A percentile compares a stretch with the other conserved stretches of the same genome.
These are phyloP conservation scores for Dasypolia templi DNA, from an alignment of 2,888 invertebrate genomes.

Conservation along the genomic window DNA sequence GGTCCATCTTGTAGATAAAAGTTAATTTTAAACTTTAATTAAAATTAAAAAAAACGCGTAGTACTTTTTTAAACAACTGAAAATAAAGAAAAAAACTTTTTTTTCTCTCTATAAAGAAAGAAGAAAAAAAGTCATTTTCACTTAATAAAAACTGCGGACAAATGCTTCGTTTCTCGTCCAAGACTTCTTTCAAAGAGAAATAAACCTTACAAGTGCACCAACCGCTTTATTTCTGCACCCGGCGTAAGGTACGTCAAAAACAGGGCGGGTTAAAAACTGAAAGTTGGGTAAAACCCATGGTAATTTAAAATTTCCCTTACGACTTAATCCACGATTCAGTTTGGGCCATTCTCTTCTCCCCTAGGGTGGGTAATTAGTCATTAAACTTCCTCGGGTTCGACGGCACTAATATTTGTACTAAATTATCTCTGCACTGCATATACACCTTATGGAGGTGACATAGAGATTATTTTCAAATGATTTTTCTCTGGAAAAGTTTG, in stretches of 20 bases:
- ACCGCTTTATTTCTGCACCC: slow-evolving; percentile 9
- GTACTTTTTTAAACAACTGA: background rate
- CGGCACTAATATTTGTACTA: slow-evolving; percentile 52
- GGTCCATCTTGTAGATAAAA: background rate
- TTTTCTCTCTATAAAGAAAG: background rate
- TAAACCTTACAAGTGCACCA: slow-evolving; percentile 19
- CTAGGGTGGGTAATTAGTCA: slow-evolving; percentile 70
- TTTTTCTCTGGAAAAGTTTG: slow-evolving; percentile 19
- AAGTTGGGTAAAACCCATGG: slow-evolving; percentile 24
- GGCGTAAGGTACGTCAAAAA: slow-evolving; percentile 8
- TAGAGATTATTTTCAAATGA: slow-evolving; percentile 21
- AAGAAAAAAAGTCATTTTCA: no score
- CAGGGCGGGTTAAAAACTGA: background rate
- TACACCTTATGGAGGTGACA: background rate
- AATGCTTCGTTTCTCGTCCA: background rate
- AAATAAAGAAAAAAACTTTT: background rate
- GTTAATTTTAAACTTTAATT: background rate
- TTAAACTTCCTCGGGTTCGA: slow-evolving; percentile 69
- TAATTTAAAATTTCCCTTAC: slow-evolving; percentile 49
- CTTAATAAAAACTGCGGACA: slow-evolving; percentile 7
- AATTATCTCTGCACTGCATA: background rate
- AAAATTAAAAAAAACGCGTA: background rate
- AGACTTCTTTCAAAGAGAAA: background rate
- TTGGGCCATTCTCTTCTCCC: slow-evolving; percentile 49
- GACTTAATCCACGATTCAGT: slow-evolving; percentile 59